Evolutionary conservation across 2,113 vertebrate genomes (phyloP).

Genomic region (Dissostichus mawsoni): DNA sequence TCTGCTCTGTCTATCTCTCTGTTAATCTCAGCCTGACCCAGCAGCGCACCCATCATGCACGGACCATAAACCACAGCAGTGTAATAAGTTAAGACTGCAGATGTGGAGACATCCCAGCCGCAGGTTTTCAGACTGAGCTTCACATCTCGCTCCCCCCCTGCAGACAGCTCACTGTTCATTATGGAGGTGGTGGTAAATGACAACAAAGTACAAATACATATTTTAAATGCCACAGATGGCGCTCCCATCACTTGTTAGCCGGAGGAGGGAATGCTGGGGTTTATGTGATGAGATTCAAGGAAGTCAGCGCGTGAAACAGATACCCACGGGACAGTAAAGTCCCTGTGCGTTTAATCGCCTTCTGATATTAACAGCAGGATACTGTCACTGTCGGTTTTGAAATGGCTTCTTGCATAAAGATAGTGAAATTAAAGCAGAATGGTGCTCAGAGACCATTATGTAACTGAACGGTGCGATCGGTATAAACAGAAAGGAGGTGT

Average conservation of each 20-base stretch:
- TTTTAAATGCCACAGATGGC: constrained; percentile 27
- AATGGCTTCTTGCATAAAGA: not conserved
- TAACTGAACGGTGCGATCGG: not conserved
- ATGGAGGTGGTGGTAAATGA: constrained; percentile 33
- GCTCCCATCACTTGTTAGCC: constrained; percentile 40
- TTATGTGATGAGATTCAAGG: constrained; percentile 40
- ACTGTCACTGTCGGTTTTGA: constrained; percentile 18
- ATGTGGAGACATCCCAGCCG: constrained; percentile 27
- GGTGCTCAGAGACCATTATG: not conserved
- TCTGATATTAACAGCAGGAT: constrained; percentile 40
- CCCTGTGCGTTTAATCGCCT: constrained; percentile 48
- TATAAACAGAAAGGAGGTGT: not conserved
- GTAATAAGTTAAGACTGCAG: constrained; percentile 47
- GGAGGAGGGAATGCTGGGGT: constrained; percentile 10
- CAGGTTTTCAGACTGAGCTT: constrained; percentile 27
- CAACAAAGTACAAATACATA: constrained; percentile 40
- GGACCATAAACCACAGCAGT: constrained; percentile 62
- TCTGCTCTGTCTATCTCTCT: not conserved
- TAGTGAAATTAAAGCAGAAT: not conserved
- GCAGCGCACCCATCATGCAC: constrained; percentile 58
- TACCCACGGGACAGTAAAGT: constrained; percentile 19
- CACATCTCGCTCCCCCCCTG: not conserved
- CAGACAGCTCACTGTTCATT: constrained; percentile 43
- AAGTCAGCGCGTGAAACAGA: constrained; percentile 27
- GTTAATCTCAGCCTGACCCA: constrained; percentile 28